phyloP scores from a whole-genome alignment of 2,113 vertebrate genomes.

The Suncus etruscus region DNA sequence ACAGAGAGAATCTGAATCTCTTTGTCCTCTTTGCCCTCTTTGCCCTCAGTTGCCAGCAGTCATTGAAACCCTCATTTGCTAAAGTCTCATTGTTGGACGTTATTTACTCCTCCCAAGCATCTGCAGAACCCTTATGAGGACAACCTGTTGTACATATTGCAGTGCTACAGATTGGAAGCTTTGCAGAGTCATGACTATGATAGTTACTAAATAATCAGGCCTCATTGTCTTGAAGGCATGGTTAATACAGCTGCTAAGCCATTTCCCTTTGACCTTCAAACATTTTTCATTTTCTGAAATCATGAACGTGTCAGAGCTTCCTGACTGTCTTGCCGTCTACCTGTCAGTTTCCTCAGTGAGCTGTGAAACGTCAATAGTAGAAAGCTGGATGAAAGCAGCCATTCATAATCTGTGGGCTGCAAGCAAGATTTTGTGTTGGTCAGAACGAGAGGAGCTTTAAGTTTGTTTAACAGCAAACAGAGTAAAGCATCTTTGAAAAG shows the following conservation, averaged over 20 bases:
- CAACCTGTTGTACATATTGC: constrained; percentile 43
- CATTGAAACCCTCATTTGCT: constrained; percentile 20
- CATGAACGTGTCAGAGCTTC: constrained; percentile 23
- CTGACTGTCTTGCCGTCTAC: not conserved
- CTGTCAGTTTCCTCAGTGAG: not conserved
- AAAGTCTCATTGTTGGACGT: constrained; percentile 10
- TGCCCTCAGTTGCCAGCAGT: not conserved
- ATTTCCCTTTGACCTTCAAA: not conserved
- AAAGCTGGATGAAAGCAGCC: not conserved
- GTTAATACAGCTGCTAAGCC: not conserved
- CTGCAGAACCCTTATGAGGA: constrained; percentile 52
- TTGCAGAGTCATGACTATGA: constrained; percentile 17
- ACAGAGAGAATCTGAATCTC: fast-evolving
- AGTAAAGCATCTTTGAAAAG: not conserved
- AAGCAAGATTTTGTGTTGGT: not conserved
- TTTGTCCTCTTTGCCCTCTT: not conserved
- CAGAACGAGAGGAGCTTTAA: not conserved
- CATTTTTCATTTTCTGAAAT: not conserved
- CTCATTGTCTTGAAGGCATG: not conserved
- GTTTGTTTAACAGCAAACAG: not conserved
- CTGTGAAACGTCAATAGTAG: not conserved
- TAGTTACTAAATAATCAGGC: not conserved
- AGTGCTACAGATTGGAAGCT: constrained; percentile 31
- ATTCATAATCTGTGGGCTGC: not conserved
- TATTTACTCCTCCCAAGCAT: constrained; percentile 39